Conservation (phyloP, 2,113 vertebrate species). For the Sus scrofa region DNA sequence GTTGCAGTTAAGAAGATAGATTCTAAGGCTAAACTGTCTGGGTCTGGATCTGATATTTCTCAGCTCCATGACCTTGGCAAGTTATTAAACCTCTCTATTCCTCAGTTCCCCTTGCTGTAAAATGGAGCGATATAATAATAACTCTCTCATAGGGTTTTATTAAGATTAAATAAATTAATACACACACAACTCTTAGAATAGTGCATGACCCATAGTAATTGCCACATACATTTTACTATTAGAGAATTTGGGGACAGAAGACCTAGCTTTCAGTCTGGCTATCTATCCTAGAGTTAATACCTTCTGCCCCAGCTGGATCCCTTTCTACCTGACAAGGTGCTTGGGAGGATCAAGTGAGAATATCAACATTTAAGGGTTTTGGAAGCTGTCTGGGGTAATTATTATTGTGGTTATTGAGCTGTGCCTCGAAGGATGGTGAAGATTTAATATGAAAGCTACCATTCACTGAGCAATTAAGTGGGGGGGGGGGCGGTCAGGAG, state of each 20-base stretch:
- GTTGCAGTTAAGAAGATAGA: neutral
- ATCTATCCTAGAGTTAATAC: neutral
- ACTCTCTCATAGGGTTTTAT: neutral
- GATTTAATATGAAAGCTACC: slow-evolving; percentile 13
- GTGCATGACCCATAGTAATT: neutral
- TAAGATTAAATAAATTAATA: slow-evolving; percentile 20
- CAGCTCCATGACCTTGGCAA: neutral
- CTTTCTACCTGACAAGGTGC: slow-evolving; percentile 34
- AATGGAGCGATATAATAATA: neutral
- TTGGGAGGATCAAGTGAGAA: slow-evolving; percentile 15
- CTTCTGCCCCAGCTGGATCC: neutral
- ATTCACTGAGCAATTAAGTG: neutral
- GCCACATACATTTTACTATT: slow-evolving; percentile 17
- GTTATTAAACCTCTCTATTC: slow-evolving; percentile 21
- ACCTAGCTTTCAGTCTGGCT: neutral
- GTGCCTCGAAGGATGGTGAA: slow-evolving; percentile 27
- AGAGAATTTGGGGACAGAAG: neutral
- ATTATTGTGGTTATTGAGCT: slow-evolving; percentile 37
- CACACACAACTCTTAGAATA: neutral
- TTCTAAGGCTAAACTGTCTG: neutral
- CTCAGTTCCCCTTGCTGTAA: neutral
- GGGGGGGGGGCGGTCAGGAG: neutral
- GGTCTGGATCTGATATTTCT: neutral
- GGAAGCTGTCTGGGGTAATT: neutral
- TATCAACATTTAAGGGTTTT: slow-evolving; percentile 46